Conservation (phyloP, 1,140 invertebrate genomes). For the Muscidifurax raptorellus region DNA sequence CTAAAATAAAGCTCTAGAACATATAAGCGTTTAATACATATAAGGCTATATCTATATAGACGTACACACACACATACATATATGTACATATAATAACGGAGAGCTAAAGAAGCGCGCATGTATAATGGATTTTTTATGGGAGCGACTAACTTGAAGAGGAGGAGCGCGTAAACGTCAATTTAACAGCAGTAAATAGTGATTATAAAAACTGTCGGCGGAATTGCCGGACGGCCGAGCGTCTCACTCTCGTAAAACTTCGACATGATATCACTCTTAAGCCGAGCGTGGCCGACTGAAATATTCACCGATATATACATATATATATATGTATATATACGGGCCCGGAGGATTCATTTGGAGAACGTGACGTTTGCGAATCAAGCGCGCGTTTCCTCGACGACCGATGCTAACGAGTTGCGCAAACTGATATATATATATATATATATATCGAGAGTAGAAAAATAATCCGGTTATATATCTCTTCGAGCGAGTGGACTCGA, state of each 20-base stretch:
- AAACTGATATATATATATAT: too few species aligned
- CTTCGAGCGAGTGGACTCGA: too few species aligned
- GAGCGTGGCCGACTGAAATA: too few species aligned
- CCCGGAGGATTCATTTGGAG: not conserved
- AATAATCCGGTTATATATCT: not conserved
- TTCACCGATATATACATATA: too few species aligned
- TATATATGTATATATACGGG: too few species aligned
- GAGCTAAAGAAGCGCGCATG: not conserved
- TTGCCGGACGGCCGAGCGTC: not conserved
- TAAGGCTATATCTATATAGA: too few species aligned
- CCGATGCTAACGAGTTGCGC: not conserved
- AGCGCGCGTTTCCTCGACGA: too few species aligned
- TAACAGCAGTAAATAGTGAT: conserved; percentile 7
- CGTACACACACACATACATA: too few species aligned
- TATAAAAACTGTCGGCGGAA: not conserved
- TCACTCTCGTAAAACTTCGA: conserved; percentile 10
- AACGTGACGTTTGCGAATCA: not conserved
- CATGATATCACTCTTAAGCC: conserved; percentile 17
- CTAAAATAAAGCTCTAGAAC: not conserved
- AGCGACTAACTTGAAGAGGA: not conserved
- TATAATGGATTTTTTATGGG: not conserved
- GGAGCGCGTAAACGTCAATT: conserved; percentile 10
- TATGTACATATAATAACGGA: too few species aligned
- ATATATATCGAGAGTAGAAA: not conserved
- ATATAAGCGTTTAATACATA: not conserved